Base-by-base conservation (phyloP, 2,888 invertebrate genomes). In the Uropetala carovei region DNA sequence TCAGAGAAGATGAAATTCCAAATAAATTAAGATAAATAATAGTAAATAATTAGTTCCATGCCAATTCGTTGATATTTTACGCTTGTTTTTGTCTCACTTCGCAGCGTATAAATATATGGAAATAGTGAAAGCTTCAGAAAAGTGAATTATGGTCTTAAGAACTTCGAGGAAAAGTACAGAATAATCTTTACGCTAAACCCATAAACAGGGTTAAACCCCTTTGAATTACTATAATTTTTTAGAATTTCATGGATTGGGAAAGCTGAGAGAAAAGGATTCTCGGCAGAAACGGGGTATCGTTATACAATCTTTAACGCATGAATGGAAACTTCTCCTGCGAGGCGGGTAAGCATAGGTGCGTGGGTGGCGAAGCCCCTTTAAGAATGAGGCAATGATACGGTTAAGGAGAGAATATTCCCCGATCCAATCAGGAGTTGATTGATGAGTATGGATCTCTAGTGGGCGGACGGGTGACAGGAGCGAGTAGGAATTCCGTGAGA, bases 381-480 rank as follows among this genome's bases (percentile, higher is more conserved):
- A 27, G 75, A 75, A 27, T 75, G 75, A 75, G 75, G 60, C 59
- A 86, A 60, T 68, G 89, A 89, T 89, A 64, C 89, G 22, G 60
- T 64, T 43, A n/a, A 27, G 68, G 64, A 56, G 75, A 10, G 56
- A 68, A 89, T 56, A 89, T 68, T 89, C 43, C 89, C 30, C 43
- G 89, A 89, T 89, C 89, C 64, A 89, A 68, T 89, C 64, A 89
- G 43, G 16, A 16, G 64, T 60, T 89, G 89, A 89, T 89, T 43
- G 89, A 89, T 89, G 89, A 18, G 60, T 60, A 60, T 89, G n/a
- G 18, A 43, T 68, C 64, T n/a, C 64, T 43, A 18, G 89, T 68
- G 89, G 89, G 68, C 68, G 89, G 68, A 89, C 43, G 30, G 68
- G 64, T 43, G 43, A 89, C 56, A 89, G 64, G 27, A 75, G 60